Evolutionary conservation across 2,113 vertebrate species (phyloP), one percentile per base, ranked within the genome.

Genomic region (Ammodytes marinus): DNA sequence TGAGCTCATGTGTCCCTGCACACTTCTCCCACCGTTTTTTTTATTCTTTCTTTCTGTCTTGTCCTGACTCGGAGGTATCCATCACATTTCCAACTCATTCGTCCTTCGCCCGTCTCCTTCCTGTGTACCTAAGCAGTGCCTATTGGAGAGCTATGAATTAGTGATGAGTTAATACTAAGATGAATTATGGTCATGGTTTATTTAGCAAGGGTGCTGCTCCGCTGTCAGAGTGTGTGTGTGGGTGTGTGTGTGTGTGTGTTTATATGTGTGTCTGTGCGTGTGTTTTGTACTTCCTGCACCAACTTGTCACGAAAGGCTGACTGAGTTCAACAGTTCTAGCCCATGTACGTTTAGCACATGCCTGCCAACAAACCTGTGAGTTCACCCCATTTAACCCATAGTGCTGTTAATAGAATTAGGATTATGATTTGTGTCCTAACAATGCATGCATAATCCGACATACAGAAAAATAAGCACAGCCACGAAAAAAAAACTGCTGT

Each of bases 121-220:
- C 35, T 8, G 2, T 79, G 57, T 83, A 77, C 86, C 69, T 72
- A 65, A 85, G 77, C 87, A 79, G 72, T 76, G 74, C 77, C 74
- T 77, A 70, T 86, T 75, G 86, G 54, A 64, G 54, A 49, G 66
- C 53, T 82, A 88, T 93, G 86, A 92, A 92, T 92, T 78, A 88
- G 71, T 93, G 64, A 92, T 92, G 77, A 88, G 77, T 89, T 88
- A 93, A 92, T 92, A 88, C 81, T 69, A 69, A 80, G 69, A 90
- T 74, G 65, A 91, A 84, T 89, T 88, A 91, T 87, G 84, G 84
- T 67, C 75, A 92, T 92, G 84, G 83, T 91, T 90, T 91, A 93
- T 93, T 91, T 86, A 93, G 66, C 14, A 43, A 83, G 52, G 50
- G 63, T 70, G 67, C 74, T 72, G 77, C 80, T 74, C 58, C 14